Base-by-base conservation (phyloP, 2,113 vertebrate genomes). In the Vidua macroura region DNA sequence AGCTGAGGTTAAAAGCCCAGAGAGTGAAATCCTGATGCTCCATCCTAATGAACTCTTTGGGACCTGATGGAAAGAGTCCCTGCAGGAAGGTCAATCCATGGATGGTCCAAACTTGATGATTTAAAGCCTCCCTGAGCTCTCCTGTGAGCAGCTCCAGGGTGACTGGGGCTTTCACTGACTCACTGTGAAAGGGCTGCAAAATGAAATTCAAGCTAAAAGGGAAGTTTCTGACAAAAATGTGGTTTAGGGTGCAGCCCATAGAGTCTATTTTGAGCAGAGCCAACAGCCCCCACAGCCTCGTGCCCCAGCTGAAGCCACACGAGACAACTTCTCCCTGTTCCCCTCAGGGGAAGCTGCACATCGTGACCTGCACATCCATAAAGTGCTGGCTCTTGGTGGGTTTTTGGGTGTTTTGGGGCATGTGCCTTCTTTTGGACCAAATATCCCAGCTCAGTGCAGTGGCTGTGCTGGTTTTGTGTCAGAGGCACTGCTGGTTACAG, bases 301-400 rank as follows among this genome's bases (percentile, higher is more conserved):
- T 6, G 6, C 20, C 55, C 33, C 5, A 2, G 19, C 48, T 55
- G 67, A 46, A 79, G 58, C 22, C 70, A 82, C 84, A 8, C 0
- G 0, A 52, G 67, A 46, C 44, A 67, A 44, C 33, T 53, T 41
- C 41, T 46, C 46, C 17, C 68, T 35, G 10, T 1, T 55, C 44
- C 7, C 3, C 43, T 5, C 39, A 28, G 35, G 59, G 43, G 27
- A n/a, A 56, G 59, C 75, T 46, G 48, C 30, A 5, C 37, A 0
- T 1, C 0, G 0, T 2, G 30, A 37, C 23, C 31, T 17, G 46
- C 37, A 44, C 37, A 28, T 4, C n/a, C 21, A 9, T 6, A 2
- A 30, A 35, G 3, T 19, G 17, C 30, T 48, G 16, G 1, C 6
- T 48, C 27, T 25, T 46, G 62, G 24, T 35, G 22, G 17, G 1